Evolutionary conservation across 2,888 invertebrate species (phyloP), one percentile per base, ranked within the genome.

Genomic region (Augiades crinisus): DNA sequence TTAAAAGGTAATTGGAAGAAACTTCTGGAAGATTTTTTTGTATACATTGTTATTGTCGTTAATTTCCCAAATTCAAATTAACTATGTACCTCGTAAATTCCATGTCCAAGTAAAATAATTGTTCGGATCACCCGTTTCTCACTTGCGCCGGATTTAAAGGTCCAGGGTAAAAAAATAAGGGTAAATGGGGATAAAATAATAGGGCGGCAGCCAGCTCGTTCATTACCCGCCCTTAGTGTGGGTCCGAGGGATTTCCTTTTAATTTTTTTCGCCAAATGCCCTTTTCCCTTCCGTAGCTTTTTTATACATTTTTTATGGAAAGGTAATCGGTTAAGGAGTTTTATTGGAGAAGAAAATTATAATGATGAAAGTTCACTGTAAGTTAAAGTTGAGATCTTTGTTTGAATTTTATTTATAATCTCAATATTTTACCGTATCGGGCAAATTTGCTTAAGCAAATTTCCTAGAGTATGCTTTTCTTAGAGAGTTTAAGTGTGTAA

Each of bases 161-260:
- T 47, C 53, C 47, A 56, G 58, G 51, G 45, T 56, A 54, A 66
- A 64, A 27, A 68, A 66, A 61, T 61, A 47, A 55, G 61, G 58
- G 60, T 57, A 60, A 69, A 63, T 60, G 58, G 59, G 63, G 61
- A 59, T 69, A 64, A 69, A 68, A 70, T 70, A 69, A 71, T 62
- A 67, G 60, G 55, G 19, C 47, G 53, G 50, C 47, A n/a, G 53
- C 43, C 46, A 16, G 55, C 38, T 53, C 62, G 62, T 63, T 62
- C 54, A 55, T 58, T 56, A 58, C 51, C 59, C 55, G 57, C 49
- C 57, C 56, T 40, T 43, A 21, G 13, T 51, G 36, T 43, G 37
- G 43, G 37, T 54, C 38, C 34, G 27, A 43, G 51, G 50, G 56
- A 53, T 61, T 60, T 60, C 56, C 57, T 60, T 67, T 63, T 64